Evolutionary conservation across 2,888 invertebrate genomes (phyloP), one percentile per base, ranked within the genome.

Genomic region (Thelaira solivaga): DNA sequence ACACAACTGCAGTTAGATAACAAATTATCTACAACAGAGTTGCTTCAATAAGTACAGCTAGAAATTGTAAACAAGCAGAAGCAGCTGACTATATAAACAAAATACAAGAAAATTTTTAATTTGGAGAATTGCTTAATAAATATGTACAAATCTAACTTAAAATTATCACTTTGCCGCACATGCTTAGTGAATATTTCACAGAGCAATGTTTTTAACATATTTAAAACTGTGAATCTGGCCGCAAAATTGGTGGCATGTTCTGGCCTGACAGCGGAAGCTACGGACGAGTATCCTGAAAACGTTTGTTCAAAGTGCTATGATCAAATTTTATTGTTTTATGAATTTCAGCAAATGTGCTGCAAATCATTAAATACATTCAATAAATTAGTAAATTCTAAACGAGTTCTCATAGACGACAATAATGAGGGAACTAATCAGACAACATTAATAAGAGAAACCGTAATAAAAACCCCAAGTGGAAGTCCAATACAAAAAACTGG

Each of bases 201-300:
- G 53, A 18, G 24, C 18, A 36, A 69, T 39, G 13, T 7, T 1
- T 69, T 72, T 8, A 61, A 69, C 51, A 51, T 79, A 31, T 75
- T 80, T 13, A 16, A 18, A 2, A 78, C 81, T 4, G 65, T 81
- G 0, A 80, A 82, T 11, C 53, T 87, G 24, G 83, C 81, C 10
- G 80, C 82, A 7, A 87, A 86, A 69, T 82, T 86, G 18, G 79
- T 73, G 4, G 57, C 76, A 1, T 86, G 86, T 72, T 84, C 85
- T 0, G 80, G 82, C 6, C 41, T 85, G 26, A 57, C 65, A 0
- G 78, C 85, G 4, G 81, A 83, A 0, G 31, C 53, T 1, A n/a
- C 53, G 5, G 83, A 83, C 65, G 77, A 69, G 11, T 82, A 76
- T 57, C 82, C 83, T 0, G 68, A 74, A 31, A 62, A 67, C 45